phyloP scores from a whole-genome alignment of 2,888 invertebrate species.

The Andrena camellia region DNA sequence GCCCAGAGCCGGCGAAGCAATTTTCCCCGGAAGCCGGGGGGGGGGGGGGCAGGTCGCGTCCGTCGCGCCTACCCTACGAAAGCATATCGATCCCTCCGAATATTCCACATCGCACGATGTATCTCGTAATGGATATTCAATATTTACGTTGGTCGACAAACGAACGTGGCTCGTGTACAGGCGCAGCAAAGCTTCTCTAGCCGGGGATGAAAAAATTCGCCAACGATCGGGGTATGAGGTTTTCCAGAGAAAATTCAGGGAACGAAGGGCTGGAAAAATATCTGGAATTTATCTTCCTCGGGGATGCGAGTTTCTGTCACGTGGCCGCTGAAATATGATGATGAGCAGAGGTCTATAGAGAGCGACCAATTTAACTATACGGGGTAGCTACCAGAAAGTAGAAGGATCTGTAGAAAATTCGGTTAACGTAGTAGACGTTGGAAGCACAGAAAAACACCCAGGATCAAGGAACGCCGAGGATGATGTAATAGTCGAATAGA shows the following conservation, averaged over 20 bases:
- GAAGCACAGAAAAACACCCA: no score
- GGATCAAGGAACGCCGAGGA: no score
- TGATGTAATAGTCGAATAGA: background rate
- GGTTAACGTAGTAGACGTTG: no score
- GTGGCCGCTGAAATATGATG: background rate
- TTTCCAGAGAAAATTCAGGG: background rate
- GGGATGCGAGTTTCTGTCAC: background rate
- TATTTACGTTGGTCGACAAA: conserved; percentile 73
- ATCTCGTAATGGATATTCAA: conserved; percentile 75
- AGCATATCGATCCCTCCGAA: conserved; percentile 66
- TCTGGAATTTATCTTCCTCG: background rate
- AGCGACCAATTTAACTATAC: background rate
- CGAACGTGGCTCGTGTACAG: conserved; percentile 35
- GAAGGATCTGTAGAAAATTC: no score
- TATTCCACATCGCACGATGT: conserved; percentile 70
- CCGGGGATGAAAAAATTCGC: conserved; percentile 15
- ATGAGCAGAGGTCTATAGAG: background rate
- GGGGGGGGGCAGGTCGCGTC: conserved; percentile 1
- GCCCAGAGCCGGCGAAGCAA: conserved; percentile 53
- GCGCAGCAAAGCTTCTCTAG: background rate
- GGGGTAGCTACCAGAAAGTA: no score
- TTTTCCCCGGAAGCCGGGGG: conserved; percentile 49
- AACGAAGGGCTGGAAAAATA: conserved; percentile 12
- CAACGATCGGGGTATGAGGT: background rate
- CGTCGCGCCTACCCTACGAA: conserved; percentile 41